Evolutionary conservation across 2,797 vertebrate genomes (phyloP).

Genomic region (Taeniopygia guttata): DNA sequence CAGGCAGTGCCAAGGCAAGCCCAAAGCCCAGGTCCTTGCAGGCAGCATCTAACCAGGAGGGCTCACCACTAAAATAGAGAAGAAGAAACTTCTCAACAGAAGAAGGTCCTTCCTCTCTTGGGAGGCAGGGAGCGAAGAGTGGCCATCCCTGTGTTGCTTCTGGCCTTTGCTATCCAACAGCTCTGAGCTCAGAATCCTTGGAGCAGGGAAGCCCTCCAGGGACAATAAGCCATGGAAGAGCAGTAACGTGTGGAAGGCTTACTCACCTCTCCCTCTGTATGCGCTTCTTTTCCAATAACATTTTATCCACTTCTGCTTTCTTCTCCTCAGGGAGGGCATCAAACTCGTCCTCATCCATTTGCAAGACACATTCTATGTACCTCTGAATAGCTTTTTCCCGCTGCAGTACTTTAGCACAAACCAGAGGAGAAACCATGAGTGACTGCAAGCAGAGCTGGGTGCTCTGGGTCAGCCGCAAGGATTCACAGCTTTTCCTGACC

Average conservation of each 20-base stretch:
- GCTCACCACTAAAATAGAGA: background rate
- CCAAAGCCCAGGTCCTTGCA: background rate
- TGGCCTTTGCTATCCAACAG: background rate
- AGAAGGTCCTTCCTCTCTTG: background rate
- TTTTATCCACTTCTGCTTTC: conserved; percentile 62
- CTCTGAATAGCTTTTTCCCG: conserved; percentile 32
- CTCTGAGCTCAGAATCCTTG: background rate
- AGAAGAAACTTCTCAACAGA: background rate
- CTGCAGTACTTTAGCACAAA: conserved; percentile 55
- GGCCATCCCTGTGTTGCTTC: background rate
- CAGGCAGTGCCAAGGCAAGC: background rate
- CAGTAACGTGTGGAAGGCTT: background rate
- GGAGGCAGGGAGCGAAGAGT: background rate
- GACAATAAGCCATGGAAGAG: background rate
- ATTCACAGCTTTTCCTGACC: background rate
- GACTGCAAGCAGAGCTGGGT: background rate
- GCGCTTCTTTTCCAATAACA: background rate
- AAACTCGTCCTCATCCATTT: conserved; percentile 83
- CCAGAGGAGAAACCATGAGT: background rate
- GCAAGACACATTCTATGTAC: conserved; percentile 68
- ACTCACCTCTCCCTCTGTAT: too few relatives aligned
- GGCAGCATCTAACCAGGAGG: background rate
- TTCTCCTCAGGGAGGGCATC: conserved; percentile 78
- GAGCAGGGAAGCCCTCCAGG: background rate
- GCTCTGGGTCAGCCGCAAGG: background rate